Evolutionary conservation across 2,797 vertebrate genomes (phyloP), one percentile per base, ranked within the genome.

Genomic region (Melanotaenia maccullochi): DNA sequence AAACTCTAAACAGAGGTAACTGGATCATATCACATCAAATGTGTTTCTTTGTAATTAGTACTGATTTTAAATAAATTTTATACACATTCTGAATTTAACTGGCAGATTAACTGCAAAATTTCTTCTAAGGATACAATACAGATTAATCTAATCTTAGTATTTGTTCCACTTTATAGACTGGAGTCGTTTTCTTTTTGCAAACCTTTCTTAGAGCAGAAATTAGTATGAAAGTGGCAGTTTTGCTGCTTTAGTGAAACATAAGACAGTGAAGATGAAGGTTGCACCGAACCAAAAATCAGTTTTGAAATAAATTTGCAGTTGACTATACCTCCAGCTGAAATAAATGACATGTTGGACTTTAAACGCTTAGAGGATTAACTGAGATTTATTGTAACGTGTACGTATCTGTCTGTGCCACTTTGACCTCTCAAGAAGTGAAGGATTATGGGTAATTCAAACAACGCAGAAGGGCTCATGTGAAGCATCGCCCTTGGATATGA

Each of bases 161-260:
- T 57, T 8, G 30, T 28, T 55, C 0, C 9, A 51, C 60, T 59
- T 61, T 47, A 64, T 60, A 75, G 42, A 71, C 65, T 56, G 28
- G 30, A 30, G 0, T 1, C n/a, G 51, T 4, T 44, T 13, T n/a
- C 1, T 5, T 28, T 0, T 28, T 0, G 13, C 51, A 56, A 47
- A 62, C 58, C 28, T 40, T 12, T 62, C 44, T 74, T 40, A 62
- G 52, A 51, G 40, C 25, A 24, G 20, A 35, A 61, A 47, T 47
- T 9, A 47, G 18, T 47, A n/a, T n/a, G 44, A 47, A 47, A 20
- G 20, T 12, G 11, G 22, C 1, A 42, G 20, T 3, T 24, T 18
- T 2, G 32, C 14, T 32, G 47, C 28, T 66, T 66, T 42, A 44
- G n/a, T 0, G 18, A n/a, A 14, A 12, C 11, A 7, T 51, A 22